A percentile compares a stretch with the other conserved stretches of the same genome.
phyloP scores from a whole-genome alignment of 2,797 vertebrate genomes.

The Molossus molossus region DNA sequence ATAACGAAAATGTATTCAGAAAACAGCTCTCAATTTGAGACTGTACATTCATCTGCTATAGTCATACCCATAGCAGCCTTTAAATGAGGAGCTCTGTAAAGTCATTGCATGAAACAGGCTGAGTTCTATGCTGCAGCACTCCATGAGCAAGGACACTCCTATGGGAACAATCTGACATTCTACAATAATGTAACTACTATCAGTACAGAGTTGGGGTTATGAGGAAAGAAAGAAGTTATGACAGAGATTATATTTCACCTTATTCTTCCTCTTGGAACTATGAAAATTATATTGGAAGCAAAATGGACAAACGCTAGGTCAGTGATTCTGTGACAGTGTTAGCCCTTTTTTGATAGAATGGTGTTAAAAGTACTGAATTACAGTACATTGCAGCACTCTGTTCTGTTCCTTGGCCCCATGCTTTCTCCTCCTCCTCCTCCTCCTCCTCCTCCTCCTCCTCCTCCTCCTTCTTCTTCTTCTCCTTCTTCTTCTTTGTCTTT shows the following conservation, averaged over 20 bases:
- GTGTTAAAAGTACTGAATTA: not conserved
- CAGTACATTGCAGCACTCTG: not conserved
- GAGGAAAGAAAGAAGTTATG: not conserved
- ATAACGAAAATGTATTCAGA: conserved; percentile 3
- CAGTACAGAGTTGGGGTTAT: not conserved
- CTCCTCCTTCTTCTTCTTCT: too few relatives aligned
- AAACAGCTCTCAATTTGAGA: conserved; percentile 18
- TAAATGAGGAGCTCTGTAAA: not conserved
- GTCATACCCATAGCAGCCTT: not conserved
- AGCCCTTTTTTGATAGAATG: not conserved
- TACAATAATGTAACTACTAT: not conserved
- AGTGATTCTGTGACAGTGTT: conserved; percentile 5
- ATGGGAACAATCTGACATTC: not conserved
- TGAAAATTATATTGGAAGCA: conserved; percentile 48
- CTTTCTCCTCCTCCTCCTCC: not conserved
- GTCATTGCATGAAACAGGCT: not conserved
- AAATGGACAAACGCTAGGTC: not conserved
- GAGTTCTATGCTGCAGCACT: not conserved
- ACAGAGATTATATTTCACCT: not conserved
- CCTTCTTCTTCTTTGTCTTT: too few relatives aligned
- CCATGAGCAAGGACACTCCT: not conserved
- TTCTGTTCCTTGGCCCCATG: not conserved
- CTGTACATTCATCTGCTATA: not conserved
- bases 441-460: too few relatives aligned
- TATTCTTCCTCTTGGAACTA: not conserved